A percentile compares a stretch with the other conserved stretches of the same genome.
These are phyloP conservation scores for Melitaea cinxia DNA, from an alignment of 1,140 invertebrate genomes.

Conservation along the genomic window DNA sequence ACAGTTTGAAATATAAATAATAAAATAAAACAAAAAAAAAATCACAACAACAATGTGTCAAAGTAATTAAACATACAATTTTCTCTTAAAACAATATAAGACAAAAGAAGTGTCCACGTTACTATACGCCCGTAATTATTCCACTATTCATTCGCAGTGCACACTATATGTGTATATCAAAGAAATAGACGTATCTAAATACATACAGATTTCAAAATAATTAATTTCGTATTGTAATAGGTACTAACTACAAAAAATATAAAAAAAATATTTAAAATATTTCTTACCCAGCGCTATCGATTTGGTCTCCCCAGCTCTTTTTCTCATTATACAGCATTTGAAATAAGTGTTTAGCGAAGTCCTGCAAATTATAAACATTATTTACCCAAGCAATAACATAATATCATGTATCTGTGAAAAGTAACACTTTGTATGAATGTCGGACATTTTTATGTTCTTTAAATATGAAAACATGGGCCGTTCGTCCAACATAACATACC, in stretches of 20 bases:
- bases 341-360: constrained; percentile 67
- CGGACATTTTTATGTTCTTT: background rate
- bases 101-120: too few species aligned
- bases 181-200: too few species aligned
- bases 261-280: background rate
- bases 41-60: too few species aligned
- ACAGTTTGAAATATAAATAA: too few species aligned
- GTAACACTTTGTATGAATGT: constrained; percentile 14
- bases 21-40: too few species aligned
- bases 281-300: constrained; percentile 58
- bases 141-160: too few species aligned
- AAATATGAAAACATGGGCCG: background rate
- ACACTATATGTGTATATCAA: too few species aligned
- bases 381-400: background rate
- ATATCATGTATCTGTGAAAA: constrained; percentile 18
- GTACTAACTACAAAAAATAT: background rate
- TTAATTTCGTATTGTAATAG: background rate
- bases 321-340: constrained; percentile 71
- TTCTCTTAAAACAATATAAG: too few species aligned
- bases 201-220: too few species aligned
- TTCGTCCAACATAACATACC: background rate
- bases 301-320: constrained; percentile 51
- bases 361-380: constrained; percentile 46
- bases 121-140: too few species aligned
- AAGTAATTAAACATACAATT: too few species aligned